Evolutionary conservation across 2,797 vertebrate genomes (phyloP).

Genomic region (Denticeps clupeoides): DNA sequence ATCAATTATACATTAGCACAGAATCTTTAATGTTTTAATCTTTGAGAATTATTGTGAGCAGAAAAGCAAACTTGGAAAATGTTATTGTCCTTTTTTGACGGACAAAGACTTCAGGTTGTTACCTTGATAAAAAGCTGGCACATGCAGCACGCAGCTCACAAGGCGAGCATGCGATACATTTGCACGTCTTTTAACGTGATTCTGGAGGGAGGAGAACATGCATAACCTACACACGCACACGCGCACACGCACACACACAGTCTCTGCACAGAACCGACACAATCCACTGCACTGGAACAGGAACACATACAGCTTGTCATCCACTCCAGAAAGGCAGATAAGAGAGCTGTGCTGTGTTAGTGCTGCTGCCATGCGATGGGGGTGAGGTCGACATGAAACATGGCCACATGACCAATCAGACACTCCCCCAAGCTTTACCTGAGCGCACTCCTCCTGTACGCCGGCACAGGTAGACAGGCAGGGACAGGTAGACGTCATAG

Average conservation of each 20-base stretch:
- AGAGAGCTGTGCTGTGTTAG: slow-evolving; percentile 23
- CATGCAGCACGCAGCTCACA: slow-evolving; percentile 13
- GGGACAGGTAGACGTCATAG: slow-evolving; percentile 73
- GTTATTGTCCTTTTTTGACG: too few relatives aligned
- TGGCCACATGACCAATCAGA: slow-evolving; percentile 18
- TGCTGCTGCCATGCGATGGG: slow-evolving; percentile 21
- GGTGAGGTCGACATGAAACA: slow-evolving; percentile 12
- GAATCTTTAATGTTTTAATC: too few relatives aligned
- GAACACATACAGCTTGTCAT: neutral
- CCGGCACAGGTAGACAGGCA: slow-evolving; percentile 71
- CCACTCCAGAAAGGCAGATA: too few relatives aligned
- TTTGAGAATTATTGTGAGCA: too few relatives aligned
- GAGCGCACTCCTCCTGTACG: slow-evolving; percentile 66
- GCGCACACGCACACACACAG: neutral
- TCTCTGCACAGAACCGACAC: neutral
- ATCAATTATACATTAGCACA: too few relatives aligned
- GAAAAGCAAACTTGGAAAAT: too few relatives aligned
- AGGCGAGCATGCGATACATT: too few relatives aligned
- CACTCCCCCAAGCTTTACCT: slow-evolving; percentile 52
- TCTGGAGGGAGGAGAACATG: too few relatives aligned
- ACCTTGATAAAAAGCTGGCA: too few relatives aligned
- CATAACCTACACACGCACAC: neutral
- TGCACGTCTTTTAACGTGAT: too few relatives aligned
- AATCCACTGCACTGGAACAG: neutral
- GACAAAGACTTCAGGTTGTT: too few relatives aligned